Conservation (phyloP, 2,113 vertebrate genomes). For the Ageneiosus marmoratus region DNA sequence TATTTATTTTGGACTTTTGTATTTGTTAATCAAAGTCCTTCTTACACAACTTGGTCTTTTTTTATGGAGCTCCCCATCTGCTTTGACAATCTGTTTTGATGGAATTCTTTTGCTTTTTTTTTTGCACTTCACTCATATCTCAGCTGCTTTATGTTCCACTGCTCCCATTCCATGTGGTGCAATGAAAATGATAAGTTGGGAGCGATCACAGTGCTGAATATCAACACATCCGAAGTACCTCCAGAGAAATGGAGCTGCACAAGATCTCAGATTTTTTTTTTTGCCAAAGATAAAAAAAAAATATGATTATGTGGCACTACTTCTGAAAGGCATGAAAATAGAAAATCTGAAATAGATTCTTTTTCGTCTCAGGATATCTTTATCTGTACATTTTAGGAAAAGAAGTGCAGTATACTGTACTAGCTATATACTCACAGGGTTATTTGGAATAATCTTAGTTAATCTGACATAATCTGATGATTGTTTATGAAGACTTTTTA, state of each 20-base stretch:
- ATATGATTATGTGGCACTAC: slow-evolving; percentile 9
- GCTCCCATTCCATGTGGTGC: slow-evolving; percentile 58
- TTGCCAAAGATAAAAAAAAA: slow-evolving; percentile 9
- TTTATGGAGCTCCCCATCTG: slow-evolving; percentile 71
- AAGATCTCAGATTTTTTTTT: neutral
- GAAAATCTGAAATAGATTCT: neutral
- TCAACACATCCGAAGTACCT: slow-evolving; percentile 47
- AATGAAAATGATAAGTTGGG: slow-evolving; percentile 60
- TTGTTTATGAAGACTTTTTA: neutral
- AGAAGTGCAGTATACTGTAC: too few relatives aligned
- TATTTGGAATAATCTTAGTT: neutral
- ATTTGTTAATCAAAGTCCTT: slow-evolving; percentile 66
- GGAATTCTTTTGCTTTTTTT: slow-evolving; percentile 65
- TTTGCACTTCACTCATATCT: slow-evolving; percentile 61
- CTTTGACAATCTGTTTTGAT: slow-evolving; percentile 79
- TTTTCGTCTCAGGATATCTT: neutral
- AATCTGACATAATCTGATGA: neutral
- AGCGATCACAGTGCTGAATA: slow-evolving; percentile 65
- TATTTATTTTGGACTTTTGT: slow-evolving; percentile 53
- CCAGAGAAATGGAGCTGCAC: slow-evolving; percentile 24
- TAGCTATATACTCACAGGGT: neutral
- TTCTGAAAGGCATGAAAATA: slow-evolving; percentile 6
- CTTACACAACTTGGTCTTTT: slow-evolving; percentile 59
- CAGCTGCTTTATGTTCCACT: slow-evolving; percentile 68
- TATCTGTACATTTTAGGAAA: neutral